Evolutionary conservation across 2,797 vertebrate genomes (phyloP), one percentile per base, ranked within the genome.

Genomic region (Neostethus bicornis): DNA sequence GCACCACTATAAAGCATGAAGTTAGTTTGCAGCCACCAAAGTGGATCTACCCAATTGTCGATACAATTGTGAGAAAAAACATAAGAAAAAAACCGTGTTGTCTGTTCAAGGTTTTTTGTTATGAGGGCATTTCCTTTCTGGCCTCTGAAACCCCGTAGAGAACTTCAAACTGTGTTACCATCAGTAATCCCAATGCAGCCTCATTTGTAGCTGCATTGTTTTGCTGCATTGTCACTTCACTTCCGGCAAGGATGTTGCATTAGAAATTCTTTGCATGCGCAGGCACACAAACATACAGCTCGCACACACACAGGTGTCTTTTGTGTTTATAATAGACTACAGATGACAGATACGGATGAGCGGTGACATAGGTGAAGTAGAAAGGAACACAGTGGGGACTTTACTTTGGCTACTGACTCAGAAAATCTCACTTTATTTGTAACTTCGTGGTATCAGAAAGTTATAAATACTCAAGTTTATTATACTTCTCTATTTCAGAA

Each of bases 181-280:
- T 46, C 59, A 42, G 25, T 61, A 32, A 75, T 63, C 73, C 59
- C 63, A 29, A 10, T 65, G 49, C 50, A 66, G 53, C 56, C 50
- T 16, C 13, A 57, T 66, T 73, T 44, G 50, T 37, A 34, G 62
- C 52, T 52, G 51, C 62, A 70, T 74, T 81, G 64, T 76, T 48
- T 49, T 16, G 58, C 59, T 57, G 61, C 73, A 88, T 85, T 88
- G 88, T 85, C 66, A 76, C 54, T 24, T 50, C 9, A 58, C 64
- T 90, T 90, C 89, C 88, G 89, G 66, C 79, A 56, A 88, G 88
- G 85, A 90, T 86, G 75, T 88, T 51, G 58, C 66, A 70, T 69
- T 58, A 75, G 74, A 72, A 73, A 65, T 31, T 41, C 59, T 80
- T 73, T 73, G 61, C 83, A 73, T 54, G 34, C 52, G 19, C 29